Percentiles rank a stretch among this genome's conserved stretches.
These are phyloP conservation scores for Petrocephalus schoutedeni DNA, from an alignment of 2,797 vertebrate species.

Conservation along the genomic window DNA sequence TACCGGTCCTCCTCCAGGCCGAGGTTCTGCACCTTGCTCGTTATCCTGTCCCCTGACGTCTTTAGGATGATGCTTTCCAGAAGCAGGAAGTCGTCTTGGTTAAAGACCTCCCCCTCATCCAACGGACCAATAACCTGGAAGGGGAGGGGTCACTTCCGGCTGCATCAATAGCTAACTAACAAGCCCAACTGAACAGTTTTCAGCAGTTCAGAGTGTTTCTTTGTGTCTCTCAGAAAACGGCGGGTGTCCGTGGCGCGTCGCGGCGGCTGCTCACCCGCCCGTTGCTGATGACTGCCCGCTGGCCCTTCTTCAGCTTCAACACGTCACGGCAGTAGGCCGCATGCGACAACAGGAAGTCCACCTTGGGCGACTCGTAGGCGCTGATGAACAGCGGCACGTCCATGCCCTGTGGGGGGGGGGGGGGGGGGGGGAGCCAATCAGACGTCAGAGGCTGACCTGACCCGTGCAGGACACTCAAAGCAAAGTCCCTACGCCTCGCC, in stretches of 20 bases:
- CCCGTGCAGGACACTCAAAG: not conserved
- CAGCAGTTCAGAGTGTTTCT: not conserved
- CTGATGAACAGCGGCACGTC: slow-evolving; percentile 79
- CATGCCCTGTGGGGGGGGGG: slow-evolving; percentile 76
- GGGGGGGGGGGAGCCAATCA: not conserved
- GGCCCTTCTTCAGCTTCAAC: slow-evolving; percentile 87
- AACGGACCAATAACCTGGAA: slow-evolving; percentile 86
- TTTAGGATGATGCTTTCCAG: slow-evolving; percentile 91
- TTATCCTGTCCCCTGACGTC: slow-evolving; percentile 92
- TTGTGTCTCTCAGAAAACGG: not conserved
- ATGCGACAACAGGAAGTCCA: slow-evolving; percentile 90
- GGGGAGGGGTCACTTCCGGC: not conserved
- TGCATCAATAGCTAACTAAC: not conserved
- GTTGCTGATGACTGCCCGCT: slow-evolving; percentile 91
- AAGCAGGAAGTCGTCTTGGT: slow-evolving; percentile 95
- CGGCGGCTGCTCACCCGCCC: slow-evolving; percentile 75
- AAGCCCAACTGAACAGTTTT: not conserved
- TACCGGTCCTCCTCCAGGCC: slow-evolving; percentile 90
- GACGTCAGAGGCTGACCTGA: not conserved
- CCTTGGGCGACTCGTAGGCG: slow-evolving; percentile 72
- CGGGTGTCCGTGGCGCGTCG: not conserved
- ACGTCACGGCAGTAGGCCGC: slow-evolving; percentile 81
- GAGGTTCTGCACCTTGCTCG: slow-evolving; percentile 82
- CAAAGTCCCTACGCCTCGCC: not conserved
- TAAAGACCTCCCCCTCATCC: slow-evolving; percentile 83